Evolutionary conservation across 2,888 invertebrate species (phyloP), one percentile per base, ranked within the genome.

Genomic region (Drosophila borborema): DNA sequence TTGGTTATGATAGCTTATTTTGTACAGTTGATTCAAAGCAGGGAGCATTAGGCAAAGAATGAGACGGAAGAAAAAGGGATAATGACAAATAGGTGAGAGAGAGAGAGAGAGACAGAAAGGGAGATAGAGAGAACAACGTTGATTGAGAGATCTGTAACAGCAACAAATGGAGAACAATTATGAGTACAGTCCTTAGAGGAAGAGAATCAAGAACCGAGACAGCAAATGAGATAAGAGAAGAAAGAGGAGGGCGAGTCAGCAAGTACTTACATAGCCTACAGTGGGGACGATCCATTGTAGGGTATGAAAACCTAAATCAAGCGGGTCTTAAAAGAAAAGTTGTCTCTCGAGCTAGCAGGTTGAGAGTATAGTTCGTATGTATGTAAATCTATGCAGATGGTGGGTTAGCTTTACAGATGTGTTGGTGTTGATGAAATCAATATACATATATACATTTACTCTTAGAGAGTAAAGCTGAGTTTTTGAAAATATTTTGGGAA

Each of bases 1-100:
- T 59, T 20, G 49, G 20, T 68, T 69, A 34, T 62, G 16, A 55
- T 48, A 56, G 55, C 34, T 63, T 58, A 49, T 61, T 51, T 62
- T 72, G 64, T 81, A 81, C 81, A 81, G 78, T 81, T 81, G 74
- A 79, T 62, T 78, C 72, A 84, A 70, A 84, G 80, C 80, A 51
- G 65, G 51, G 65, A 64, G 70, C 73, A 77, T 64, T 69, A 67
- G 60, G 61, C 69, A 64, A 77, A 80, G 49, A 81, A 45, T 48
- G 41, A 71, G 38, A 74, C 55, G 68, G 65, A 66, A 70, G 71
- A 55, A 46, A 62, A 54, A 81, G 66, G 66, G 53, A 63, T 51
- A 64, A 64, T 46, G 63, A 64, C 46, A 65, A 69, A 72, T 65
- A 62, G 16, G 43, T 55, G 58, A 40, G 43, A 53, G 61, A 20